Percentiles rank a stretch among this genome's conserved stretches.
Conservation (phyloP, 1,140 invertebrate genomes). For the Drosophila nikananu region DNA sequence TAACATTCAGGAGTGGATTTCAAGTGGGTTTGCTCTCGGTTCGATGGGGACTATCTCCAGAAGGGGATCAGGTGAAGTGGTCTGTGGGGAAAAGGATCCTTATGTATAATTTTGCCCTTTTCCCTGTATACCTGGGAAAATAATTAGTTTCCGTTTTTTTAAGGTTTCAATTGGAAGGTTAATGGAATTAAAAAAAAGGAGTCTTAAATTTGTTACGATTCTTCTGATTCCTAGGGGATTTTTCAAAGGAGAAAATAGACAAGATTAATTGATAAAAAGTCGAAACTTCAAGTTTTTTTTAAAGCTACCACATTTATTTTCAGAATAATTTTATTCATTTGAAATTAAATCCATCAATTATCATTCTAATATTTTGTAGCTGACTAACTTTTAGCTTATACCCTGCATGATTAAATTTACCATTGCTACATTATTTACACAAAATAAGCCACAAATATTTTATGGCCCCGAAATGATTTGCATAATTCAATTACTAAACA, state of each 20-base stretch:
- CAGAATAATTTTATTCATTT: too few species aligned
- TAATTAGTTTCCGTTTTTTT: background rate
- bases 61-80: conserved; percentile 12
- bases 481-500: conserved; percentile 43
- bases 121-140: background rate
- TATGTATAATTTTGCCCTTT: background rate
- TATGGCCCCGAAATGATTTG: conserved; percentile 17
- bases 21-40: conserved; percentile 21
- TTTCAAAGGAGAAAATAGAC: background rate
- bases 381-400: background rate
- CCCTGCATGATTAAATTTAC: conserved; percentile 4
- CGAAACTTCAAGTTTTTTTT: background rate
- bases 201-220: background rate
- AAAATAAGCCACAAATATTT: conserved; percentile 16
- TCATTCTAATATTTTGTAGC: background rate
- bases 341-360: conserved; percentile 2
- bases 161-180: background rate
- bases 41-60: conserved; percentile 1
- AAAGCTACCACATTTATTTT: background rate
- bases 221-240: background rate
- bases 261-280: too few species aligned
- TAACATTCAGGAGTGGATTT: conserved; percentile 40
- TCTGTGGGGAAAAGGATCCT: too few species aligned
- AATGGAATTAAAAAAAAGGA: background rate
- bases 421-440: conserved; percentile 17